Base-by-base conservation (phyloP, 2,888 invertebrate species). In the Acanthosepion pharaonis region DNA sequence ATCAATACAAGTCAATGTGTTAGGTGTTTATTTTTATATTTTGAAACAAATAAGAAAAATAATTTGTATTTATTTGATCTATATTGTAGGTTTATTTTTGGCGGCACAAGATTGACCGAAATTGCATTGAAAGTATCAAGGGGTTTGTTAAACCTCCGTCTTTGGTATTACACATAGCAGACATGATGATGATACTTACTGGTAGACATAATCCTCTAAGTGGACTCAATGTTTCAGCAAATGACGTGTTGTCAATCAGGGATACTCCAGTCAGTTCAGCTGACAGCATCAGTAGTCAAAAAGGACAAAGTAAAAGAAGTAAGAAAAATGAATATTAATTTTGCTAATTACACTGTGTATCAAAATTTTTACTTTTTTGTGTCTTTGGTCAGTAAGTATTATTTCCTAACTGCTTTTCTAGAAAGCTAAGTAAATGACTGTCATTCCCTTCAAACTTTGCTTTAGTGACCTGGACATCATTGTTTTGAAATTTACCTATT, bases 181-280 rank as follows among this genome's bases (percentile, higher is more conserved):
- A 97, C 96, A 97, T 97, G 97, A 97, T 97, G 49, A 97, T 97
- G 97, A 97, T 96, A 91, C 96, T 97, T 94, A 97, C 97, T 94
- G 97, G 97, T 28, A 97, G 97, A 95, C 96, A 97, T 2, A 94
- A 64, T 64, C 94, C 94, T 33, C 42, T 94, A 64, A 94, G 55
- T 64, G 49, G 6, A 5, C 53, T 93, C 28, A 93, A 93, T 93
- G 9, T 42, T 0, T 48, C 92, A 18, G 6, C 49, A 49, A 49
- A 48, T 48, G 92, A 92, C 25, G n/a, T 78, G 15, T n/a, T n/a
- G 33, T 78, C 78, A 78, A 23, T 78, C 78, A 78, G 78, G n/a
- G 78, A n/a, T n/a, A 78, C 78, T n/a, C 78, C 78, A 78, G n/a
- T 78, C n/a, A 78, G 78, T 78, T 78, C 78, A 78, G 78, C 78